These are phyloP conservation scores for Centropus bengalensis DNA, from an alignment of 2,113 vertebrate genomes.

Conservation along the genomic window DNA sequence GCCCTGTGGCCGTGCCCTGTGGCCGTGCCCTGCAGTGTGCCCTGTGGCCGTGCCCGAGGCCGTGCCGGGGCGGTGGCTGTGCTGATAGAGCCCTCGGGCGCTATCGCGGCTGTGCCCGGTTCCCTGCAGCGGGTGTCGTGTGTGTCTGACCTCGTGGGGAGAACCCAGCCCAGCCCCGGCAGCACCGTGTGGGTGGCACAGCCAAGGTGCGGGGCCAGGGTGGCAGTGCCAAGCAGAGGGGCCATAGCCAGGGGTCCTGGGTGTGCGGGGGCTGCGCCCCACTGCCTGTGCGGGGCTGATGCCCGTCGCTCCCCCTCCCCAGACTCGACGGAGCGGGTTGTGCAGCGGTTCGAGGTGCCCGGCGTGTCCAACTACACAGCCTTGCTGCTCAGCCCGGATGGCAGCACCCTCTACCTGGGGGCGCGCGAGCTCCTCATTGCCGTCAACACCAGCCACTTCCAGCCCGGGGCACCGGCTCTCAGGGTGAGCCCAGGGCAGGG, in stretches of 20 bases:
- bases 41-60: not conserved
- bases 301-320: not conserved
- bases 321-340: conserved; percentile 77
- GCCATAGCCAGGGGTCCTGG: rapidly evolving
- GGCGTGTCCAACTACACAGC: conserved; percentile 86
- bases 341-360: conserved; percentile 77
- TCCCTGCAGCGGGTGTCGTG: rapidly evolving
- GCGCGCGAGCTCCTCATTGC: conserved; percentile 87
- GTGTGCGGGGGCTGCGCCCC: rapidly evolving
- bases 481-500: conserved; percentile 76
- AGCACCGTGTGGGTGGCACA: rapidly evolving
- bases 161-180: rapidly evolving
- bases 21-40: too few species aligned
- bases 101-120: rapidly evolving
- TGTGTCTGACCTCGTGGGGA: not conserved
- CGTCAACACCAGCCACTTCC: conserved; percentile 78
- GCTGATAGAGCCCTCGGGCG: not conserved
- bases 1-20: not conserved
- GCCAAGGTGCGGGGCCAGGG: not conserved
- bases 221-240: not conserved
- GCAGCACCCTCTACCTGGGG: conserved; percentile 84
- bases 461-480: conserved; percentile 57
- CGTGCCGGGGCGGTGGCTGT: rapidly evolving
- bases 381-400: conserved; percentile 86
- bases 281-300: not conserved